phyloP scores from a whole-genome alignment of 2,888 invertebrate species.

The Himalopsyche anomala region DNA sequence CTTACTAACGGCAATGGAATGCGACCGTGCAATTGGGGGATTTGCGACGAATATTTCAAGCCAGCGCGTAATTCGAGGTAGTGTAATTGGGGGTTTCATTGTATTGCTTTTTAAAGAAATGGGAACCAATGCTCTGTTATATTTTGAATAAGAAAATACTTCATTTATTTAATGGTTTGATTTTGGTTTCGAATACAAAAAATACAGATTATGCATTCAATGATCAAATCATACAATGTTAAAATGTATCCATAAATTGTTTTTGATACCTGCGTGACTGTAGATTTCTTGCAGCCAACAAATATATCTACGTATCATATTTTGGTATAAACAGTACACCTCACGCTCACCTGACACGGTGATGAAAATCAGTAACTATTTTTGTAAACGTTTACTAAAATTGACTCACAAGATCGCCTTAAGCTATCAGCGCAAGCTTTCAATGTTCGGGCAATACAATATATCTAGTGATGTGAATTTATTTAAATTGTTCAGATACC shows the following conservation, averaged over 20 bases:
- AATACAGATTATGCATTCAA: not conserved
- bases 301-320: not conserved
- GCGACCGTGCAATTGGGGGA: too few relatives aligned
- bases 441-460: not conserved
- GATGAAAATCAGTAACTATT: slow-evolving; percentile 12
- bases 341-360: slow-evolving; percentile 28
- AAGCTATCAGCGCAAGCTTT: slow-evolving; percentile 17
- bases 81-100: too few relatives aligned
- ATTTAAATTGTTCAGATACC: too few relatives aligned
- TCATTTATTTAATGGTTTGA: too few relatives aligned
- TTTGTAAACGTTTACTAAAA: not conserved
- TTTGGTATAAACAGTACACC: not conserved
- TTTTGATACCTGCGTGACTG: not conserved
- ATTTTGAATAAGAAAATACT: too few relatives aligned
- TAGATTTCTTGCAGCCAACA: not conserved
- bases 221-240: not conserved
- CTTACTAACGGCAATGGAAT: too few relatives aligned
- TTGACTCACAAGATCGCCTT: not conserved
- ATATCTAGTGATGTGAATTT: too few relatives aligned
- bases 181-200: not conserved
- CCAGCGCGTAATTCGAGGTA: too few relatives aligned
- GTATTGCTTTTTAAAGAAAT: too few relatives aligned
- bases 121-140: too few relatives aligned
- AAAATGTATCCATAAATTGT: not conserved
- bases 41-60: too few relatives aligned